A percentile compares a stretch with the other conserved stretches of the same genome.
Conservation (phyloP, 2,113 vertebrate genomes). For the Arvicanthis niloticus region DNA sequence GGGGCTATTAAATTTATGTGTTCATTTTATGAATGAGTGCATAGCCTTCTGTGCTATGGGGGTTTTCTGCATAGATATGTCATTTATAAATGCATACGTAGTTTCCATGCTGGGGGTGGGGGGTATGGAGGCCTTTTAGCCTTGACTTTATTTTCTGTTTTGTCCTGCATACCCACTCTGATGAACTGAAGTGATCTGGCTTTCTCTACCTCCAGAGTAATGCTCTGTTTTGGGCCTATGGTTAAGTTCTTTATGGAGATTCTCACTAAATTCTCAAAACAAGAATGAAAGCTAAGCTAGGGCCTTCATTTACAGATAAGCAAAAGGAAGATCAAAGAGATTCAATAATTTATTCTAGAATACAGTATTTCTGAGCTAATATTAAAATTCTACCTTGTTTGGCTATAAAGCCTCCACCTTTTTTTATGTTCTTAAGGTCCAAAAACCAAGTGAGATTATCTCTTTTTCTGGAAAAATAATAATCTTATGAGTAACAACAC, state of each 20-base stretch:
- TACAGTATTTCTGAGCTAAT: background rate
- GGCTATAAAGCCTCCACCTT: background rate
- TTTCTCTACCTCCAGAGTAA: background rate
- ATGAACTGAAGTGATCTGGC: background rate
- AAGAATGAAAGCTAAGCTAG: background rate
- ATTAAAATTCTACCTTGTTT: conserved; percentile 7
- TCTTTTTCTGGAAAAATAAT: background rate
- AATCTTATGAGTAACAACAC: background rate
- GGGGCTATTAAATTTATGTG: too few relatives aligned
- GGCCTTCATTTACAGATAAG: conserved; percentile 12
- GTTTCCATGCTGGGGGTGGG: too few relatives aligned
- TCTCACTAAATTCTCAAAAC: background rate
- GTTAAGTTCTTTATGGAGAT: background rate
- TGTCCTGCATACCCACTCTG: background rate
- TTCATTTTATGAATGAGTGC: too few relatives aligned
- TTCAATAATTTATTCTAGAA: background rate
- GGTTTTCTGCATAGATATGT: background rate
- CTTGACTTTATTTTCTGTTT: background rate
- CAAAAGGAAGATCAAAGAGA: background rate
- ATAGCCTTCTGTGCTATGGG: too few relatives aligned
- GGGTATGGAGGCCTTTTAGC: background rate
- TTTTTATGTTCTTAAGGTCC: background rate
- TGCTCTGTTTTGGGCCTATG: background rate
- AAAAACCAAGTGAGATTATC: background rate
- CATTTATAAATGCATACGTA: background rate